Percentiles rank a stretch among this genome's conserved stretches.
These are phyloP conservation scores for Sanderia malayensis DNA, from an alignment of 30 jellyfish, hydroid and myxozoan genomes.

Conservation along the genomic window DNA sequence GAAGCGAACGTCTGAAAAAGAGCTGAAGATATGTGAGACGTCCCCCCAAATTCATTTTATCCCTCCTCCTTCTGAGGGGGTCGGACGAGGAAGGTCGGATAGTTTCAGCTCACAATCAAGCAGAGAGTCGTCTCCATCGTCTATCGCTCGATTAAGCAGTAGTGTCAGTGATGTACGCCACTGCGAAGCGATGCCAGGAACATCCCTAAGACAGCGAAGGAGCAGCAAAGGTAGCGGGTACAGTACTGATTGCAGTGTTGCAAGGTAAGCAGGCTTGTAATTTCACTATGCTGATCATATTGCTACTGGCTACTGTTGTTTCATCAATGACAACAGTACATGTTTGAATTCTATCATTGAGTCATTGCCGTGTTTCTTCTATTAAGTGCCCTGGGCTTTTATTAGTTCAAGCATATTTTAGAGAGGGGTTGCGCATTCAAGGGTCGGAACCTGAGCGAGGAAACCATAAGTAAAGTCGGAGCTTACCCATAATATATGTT, in stretches of 20 bases:
- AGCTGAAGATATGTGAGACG: conserved; percentile 22
- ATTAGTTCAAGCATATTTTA: too few relatives aligned
- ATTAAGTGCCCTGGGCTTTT: too few relatives aligned
- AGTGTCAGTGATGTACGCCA: conserved; percentile 57
- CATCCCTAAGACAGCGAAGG: conserved; percentile 41
- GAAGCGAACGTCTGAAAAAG: conserved; percentile 46
- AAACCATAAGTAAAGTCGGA: too few relatives aligned
- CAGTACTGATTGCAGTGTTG: conserved; percentile 63
- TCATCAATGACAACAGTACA: too few relatives aligned
- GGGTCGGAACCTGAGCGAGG: too few relatives aligned
- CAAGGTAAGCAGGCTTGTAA: conserved; percentile 49
- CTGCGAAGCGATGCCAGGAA: conserved; percentile 29
- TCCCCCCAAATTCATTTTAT: conserved; percentile 54
- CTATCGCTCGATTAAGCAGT: conserved; percentile 53
- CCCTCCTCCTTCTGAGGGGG: conserved; percentile 62
- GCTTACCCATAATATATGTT: too few relatives aligned
- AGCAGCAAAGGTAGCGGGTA: conserved; percentile 66
- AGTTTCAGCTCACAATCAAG: conserved; percentile 70
- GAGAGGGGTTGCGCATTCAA: too few relatives aligned
- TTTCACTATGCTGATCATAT: too few relatives aligned
- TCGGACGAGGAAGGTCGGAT: conserved; percentile 79
- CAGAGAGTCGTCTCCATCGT: conserved; percentile 71
- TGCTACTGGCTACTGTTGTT: too few relatives aligned
- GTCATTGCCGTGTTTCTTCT: too few relatives aligned
- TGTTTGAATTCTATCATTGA: too few relatives aligned